phyloP scores from a whole-genome alignment of 2,888 invertebrate species.

The Perdita meconis region DNA sequence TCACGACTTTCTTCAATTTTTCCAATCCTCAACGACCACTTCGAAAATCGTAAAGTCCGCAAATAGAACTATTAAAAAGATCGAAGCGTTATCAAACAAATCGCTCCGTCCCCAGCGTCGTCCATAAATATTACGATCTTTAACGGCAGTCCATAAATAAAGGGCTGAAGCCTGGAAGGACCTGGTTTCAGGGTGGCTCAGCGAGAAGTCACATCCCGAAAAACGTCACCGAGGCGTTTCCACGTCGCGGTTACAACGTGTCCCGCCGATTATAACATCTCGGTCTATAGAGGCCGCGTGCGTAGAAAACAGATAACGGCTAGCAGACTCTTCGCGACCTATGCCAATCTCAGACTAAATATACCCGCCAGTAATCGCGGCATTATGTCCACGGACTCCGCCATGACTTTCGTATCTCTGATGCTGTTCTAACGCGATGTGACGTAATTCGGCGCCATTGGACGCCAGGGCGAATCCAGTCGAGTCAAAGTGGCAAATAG shows the following conservation, averaged over 20 bases:
- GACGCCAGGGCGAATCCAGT: not conserved
- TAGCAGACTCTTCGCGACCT: constrained; percentile 76
- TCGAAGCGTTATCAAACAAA: not conserved
- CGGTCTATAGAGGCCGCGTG: constrained; percentile 76
- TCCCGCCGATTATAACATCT: constrained; percentile 74
- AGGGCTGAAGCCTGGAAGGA: not conserved
- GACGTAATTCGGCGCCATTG: constrained; percentile 20
- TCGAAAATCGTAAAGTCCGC: too few species aligned
- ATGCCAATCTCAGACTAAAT: constrained; percentile 82
- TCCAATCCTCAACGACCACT: too few species aligned
- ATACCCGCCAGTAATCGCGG: constrained; percentile 77
- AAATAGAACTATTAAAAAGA: not conserved
- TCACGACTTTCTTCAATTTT: too few species aligned
- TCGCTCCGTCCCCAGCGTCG: not conserved
- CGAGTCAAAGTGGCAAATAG: not conserved
- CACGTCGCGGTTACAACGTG: constrained; percentile 37
- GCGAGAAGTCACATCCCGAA: constrained; percentile 32
- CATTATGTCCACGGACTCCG: constrained; percentile 59
- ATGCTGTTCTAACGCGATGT: constrained; percentile 14
- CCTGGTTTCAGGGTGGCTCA: constrained; percentile 5
- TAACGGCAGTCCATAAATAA: constrained; percentile 5
- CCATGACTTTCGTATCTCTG: constrained; percentile 43
- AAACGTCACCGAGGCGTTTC: constrained; percentile 35
- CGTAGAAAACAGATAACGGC: constrained; percentile 77
- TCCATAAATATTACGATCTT: not conserved